Conservation (phyloP, 2,113 vertebrate genomes). For the Oenanthe melanoleuca region DNA sequence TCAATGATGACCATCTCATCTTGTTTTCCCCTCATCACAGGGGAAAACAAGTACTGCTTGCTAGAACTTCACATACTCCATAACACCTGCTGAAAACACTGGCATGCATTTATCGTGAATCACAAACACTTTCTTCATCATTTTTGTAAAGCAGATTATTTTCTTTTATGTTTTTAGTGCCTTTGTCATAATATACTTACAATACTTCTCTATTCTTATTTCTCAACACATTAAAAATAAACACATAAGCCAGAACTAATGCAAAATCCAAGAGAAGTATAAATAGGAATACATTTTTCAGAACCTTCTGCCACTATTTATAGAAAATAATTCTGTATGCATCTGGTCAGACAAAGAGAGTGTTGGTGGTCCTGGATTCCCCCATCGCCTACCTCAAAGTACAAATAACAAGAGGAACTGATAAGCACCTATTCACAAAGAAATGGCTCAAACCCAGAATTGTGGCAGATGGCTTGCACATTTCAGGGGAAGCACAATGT, state of each 20-base stretch:
- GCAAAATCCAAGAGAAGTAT: neutral
- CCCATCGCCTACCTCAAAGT: slow-evolving; percentile 30
- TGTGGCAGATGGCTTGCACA: slow-evolving; percentile 66
- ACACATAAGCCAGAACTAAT: neutral
- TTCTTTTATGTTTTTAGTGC: neutral
- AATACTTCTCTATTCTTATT: neutral
- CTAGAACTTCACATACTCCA: neutral
- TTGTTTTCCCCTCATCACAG: neutral
- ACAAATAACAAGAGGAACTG: slow-evolving; percentile 44
- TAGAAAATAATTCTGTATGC: slow-evolving; percentile 51
- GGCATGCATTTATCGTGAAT: neutral
- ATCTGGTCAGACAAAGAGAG: slow-evolving; percentile 45
- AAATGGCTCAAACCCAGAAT: slow-evolving; percentile 46
- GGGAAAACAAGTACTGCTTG: neutral
- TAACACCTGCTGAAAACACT: neutral
- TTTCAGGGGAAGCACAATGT: slow-evolving; percentile 38
- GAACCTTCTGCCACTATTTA: slow-evolving; percentile 34
- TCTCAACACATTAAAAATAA: neutral
- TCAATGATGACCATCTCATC: neutral
- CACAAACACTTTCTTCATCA: neutral
- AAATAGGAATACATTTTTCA: neutral
- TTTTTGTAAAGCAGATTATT: neutral
- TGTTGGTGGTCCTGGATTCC: slow-evolving; percentile 66
- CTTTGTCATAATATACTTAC: neutral
- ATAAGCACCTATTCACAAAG: slow-evolving; percentile 61